Conservation (phyloP, 2,888 invertebrate species). For the Listrodromus nycthemerus region DNA sequence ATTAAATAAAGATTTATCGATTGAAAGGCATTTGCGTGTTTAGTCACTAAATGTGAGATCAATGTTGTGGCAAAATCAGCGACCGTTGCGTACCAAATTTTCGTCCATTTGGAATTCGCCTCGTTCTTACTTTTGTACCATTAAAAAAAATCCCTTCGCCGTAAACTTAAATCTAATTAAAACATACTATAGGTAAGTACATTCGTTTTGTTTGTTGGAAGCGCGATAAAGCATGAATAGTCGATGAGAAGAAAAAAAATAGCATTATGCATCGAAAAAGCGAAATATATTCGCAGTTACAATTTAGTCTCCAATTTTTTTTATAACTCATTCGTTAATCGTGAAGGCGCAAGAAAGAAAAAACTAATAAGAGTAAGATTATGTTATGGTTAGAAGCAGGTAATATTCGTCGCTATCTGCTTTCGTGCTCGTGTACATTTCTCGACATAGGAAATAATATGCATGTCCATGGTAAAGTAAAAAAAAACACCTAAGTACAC, state of each 20-base stretch:
- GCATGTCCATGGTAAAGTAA: constrained; percentile 31
- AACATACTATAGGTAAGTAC: constrained; percentile 76
- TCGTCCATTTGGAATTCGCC: constrained; percentile 39
- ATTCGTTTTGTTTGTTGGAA: constrained; percentile 71
- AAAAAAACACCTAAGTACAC: constrained; percentile 58
- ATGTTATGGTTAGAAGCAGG: constrained; percentile 46
- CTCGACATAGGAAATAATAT: constrained; percentile 24
- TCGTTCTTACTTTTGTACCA: constrained; percentile 1
- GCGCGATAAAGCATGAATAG: constrained; percentile 68
- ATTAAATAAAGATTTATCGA: constrained; percentile 22
- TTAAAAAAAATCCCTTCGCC: constrained; percentile 57
- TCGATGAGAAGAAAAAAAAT: constrained; percentile 26
- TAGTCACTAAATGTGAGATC: constrained; percentile 74
- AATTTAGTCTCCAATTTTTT: constrained; percentile 45
- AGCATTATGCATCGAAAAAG: constrained; percentile 28
- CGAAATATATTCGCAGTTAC: constrained; percentile 44
- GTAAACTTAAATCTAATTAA: constrained; percentile 75
- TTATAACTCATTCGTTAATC: constrained; percentile 8
- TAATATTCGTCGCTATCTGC: constrained; percentile 41
- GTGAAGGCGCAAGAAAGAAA: constrained; percentile 20
- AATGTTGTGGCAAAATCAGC: constrained; percentile 72
- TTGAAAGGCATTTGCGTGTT: constrained; percentile 67
- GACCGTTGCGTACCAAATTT: constrained; percentile 33
- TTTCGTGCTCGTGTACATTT: constrained; percentile 44
- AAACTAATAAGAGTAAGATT: constrained; percentile 30